Percentiles rank a stretch among this genome's conserved stretches.
phyloP scores from a whole-genome alignment of 2,888 invertebrate genomes.

The Chaetogeoica ovagalla region DNA sequence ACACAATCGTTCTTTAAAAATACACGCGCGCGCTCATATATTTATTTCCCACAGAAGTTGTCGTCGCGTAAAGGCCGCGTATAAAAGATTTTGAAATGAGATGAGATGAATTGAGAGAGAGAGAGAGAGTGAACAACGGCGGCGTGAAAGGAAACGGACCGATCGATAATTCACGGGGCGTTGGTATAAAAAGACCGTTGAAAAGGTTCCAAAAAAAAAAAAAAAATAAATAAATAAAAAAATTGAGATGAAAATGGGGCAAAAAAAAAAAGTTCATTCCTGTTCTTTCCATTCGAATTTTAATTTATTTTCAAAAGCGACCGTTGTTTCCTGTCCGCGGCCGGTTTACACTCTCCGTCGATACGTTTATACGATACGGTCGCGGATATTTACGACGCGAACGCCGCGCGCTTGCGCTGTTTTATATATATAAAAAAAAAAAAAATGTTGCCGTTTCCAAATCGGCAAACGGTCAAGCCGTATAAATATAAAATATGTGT shows the following conservation, averaged over 20 bases:
- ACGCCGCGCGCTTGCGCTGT: conserved; percentile 10
- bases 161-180: conserved; percentile 45
- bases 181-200: conserved; percentile 44
- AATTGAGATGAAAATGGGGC: background rate
- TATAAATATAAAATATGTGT: background rate
- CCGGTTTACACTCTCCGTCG: conserved; percentile 28
- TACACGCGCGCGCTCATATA: background rate
- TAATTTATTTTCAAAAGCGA: conserved; percentile 48
- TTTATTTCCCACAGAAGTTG: background rate
- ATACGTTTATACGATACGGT: conserved; percentile 37
- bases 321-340: conserved; percentile 50
- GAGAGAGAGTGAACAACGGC: background rate
- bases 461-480: no score
- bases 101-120: background rate
- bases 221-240: conserved; percentile 17
- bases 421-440: no score
- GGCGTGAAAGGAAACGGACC: conserved; percentile 30
- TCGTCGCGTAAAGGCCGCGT: background rate
- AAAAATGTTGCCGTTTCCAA: conserved; percentile 15
- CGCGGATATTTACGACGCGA: conserved; percentile 41
- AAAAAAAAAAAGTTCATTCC: conserved; percentile 25
- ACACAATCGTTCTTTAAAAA: background rate
- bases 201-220: conserved; percentile 33
- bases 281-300: conserved; percentile 29
- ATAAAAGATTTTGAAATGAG: conserved; percentile 30